Evolutionary conservation across 2,797 vertebrate genomes (phyloP).

Genomic region (Leuciscus waleckii): DNA sequence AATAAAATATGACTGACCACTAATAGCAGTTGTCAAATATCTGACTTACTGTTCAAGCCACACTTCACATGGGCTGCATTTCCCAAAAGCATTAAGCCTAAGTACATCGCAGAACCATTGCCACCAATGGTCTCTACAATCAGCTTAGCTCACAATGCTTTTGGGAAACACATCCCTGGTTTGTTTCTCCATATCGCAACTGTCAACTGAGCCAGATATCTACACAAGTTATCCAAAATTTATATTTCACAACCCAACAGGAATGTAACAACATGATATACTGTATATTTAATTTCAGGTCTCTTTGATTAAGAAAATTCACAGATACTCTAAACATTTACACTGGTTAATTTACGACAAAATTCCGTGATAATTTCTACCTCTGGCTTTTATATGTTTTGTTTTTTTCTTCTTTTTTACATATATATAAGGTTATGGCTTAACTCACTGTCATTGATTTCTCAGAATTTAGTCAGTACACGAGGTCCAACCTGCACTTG

Average conservation of each 20-base stretch:
- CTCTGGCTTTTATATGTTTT: neutral
- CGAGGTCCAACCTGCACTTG: conserved; percentile 1
- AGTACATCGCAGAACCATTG: neutral
- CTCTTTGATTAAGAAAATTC: conserved; percentile 7
- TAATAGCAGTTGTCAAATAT: conserved; percentile 35
- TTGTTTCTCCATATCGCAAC: conserved; percentile 20
- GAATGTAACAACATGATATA: conserved; percentile 25
- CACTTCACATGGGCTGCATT: neutral
- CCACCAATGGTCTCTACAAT: neutral
- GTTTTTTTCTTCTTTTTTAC: neutral
- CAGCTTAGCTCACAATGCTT: neutral
- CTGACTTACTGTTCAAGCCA: conserved; percentile 21
- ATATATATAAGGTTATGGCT: neutral
- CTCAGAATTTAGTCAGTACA: conserved; percentile 3
- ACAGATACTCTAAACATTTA: conserved; percentile 25
- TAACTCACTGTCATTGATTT: conserved; percentile 18
- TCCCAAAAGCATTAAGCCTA: neutral
- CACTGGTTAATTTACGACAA: neutral
- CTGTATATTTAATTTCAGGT: conserved; percentile 24
- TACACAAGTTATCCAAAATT: neutral
- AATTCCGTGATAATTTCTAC: neutral
- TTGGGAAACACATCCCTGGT: neutral
- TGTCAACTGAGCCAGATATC: conserved; percentile 18
- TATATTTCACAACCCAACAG: conserved; percentile 21
- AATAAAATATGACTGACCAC: conserved; percentile 20